Evolutionary conservation across 2,888 invertebrate species (phyloP), one percentile per base, ranked within the genome.

Genomic region (Cephus spinipes): DNA sequence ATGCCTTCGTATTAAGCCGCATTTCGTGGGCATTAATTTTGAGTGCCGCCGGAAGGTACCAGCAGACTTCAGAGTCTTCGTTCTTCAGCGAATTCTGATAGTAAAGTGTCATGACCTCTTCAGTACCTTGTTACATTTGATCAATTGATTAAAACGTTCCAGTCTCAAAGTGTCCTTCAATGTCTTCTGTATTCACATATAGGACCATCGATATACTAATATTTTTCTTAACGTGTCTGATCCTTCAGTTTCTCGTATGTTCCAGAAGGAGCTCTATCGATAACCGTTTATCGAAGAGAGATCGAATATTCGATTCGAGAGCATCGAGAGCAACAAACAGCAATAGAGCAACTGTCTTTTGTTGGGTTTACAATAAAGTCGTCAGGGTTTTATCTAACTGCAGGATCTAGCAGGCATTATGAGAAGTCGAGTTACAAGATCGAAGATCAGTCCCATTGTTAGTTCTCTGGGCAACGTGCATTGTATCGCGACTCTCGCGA

Each of bases 371-470:
- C 83, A 83, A 87, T 85, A 80, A 83, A 85, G 82, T 81, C 79
- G 81, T 86, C 83, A 76, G 74, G 76, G 36, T 76, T 55, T 73
- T 83, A 86, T 87, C 84, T 83, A 79, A 73, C 55, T 77, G 82
- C 82, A 80, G 78, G 81, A 87, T 87, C 86, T 81, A 81, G 76
- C 79, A 75, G 80, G 78, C 80, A 79, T 83, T 85, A 82, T 78
- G 83, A 85, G 82, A 83, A 86, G 33, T 12, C 33, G 30, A 74
- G 33, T 32, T 71, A 71, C 71, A 33, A 71, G 71, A 71, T 71
- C 71, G 71, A 71, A 71, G 71, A 71, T 71, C 32, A 55, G 55
- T 9, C 55, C 55, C 55, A 55, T 55, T 55, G 55, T 55, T 55
- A 55, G 55, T 23, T 55, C 23, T 55, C 55, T 9, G 55, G 23